These are phyloP conservation scores for Carterocephalus palaemon DNA, from an alignment of 2,888 invertebrate genomes.

Conservation along the genomic window DNA sequence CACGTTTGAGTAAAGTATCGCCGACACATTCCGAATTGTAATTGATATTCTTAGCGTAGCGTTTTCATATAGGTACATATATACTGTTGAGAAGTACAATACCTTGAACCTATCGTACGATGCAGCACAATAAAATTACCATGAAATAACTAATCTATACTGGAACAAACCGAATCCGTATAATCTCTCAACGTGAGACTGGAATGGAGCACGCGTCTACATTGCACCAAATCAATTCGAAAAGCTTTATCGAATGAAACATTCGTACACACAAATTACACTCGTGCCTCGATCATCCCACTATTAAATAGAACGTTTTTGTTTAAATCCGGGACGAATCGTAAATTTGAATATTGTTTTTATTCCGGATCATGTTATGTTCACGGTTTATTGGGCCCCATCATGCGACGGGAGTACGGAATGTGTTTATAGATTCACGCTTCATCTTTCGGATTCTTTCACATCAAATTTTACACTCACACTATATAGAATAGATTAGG, in stretches of 20 bases:
- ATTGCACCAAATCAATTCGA: slow-evolving; percentile 67
- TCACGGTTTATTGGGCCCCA: slow-evolving; percentile 61
- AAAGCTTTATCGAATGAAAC: slow-evolving; percentile 41
- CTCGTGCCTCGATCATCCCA: slow-evolving; percentile 63
- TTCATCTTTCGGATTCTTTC: slow-evolving; percentile 44
- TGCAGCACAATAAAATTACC: too few relatives aligned
- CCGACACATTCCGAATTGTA: too few relatives aligned
- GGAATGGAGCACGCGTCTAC: slow-evolving; percentile 62
- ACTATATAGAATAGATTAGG: slow-evolving; percentile 14
- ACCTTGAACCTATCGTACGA: slow-evolving; percentile 43
- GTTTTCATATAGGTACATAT: too few relatives aligned
- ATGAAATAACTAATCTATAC: slow-evolving; percentile 46
- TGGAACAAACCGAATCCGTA: slow-evolving; percentile 51
- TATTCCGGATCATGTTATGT: slow-evolving; percentile 64
- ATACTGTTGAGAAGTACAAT: too few relatives aligned
- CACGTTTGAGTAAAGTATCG: too few relatives aligned
- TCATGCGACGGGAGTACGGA: slow-evolving; percentile 70
- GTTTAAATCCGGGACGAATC: slow-evolving; percentile 75
- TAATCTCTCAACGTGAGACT: slow-evolving; percentile 9
- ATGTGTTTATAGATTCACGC: slow-evolving; percentile 71
- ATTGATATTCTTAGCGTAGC: too few relatives aligned
- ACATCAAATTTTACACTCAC: slow-evolving; percentile 56
- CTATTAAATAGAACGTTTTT: slow-evolving; percentile 76
- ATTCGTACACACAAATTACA: slow-evolving; percentile 38
- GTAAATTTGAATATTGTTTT: slow-evolving; percentile 75